phyloP scores from a whole-genome alignment of 1,140 invertebrate genomes.

The Drosophila saltans region DNA sequence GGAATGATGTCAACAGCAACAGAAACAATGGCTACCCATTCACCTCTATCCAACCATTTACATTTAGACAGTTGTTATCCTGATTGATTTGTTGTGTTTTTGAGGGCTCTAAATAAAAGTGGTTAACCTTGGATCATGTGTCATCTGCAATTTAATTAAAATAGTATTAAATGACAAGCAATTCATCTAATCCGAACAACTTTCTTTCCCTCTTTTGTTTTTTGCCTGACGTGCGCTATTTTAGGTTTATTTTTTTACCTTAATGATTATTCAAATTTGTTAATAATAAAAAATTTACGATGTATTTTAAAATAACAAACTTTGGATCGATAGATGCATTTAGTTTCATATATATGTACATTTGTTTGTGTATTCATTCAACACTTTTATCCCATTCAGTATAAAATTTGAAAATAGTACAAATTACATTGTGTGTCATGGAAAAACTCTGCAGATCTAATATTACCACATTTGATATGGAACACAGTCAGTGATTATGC shows the following conservation, averaged over 20 bases:
- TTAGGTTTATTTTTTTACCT: too few relatives aligned
- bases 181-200: background rate
- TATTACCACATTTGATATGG: background rate
- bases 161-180: constrained; percentile 24
- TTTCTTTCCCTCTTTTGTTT: too few relatives aligned
- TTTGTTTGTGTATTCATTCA: too few relatives aligned
- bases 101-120: constrained; percentile 52
- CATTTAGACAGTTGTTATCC: constrained; percentile 47
- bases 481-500: background rate
- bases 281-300: too few relatives aligned
- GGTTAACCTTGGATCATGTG: constrained; percentile 49
- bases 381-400: too few relatives aligned
- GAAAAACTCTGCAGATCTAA: background rate
- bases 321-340: too few relatives aligned
- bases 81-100: constrained; percentile 70
- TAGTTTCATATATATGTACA: too few relatives aligned
- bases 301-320: too few relatives aligned
- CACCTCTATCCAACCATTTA: constrained; percentile 13
- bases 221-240: too few relatives aligned
- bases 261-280: too few relatives aligned
- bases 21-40: constrained; percentile 30
- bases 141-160: constrained; percentile 59
- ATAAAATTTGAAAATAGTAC: background rate
- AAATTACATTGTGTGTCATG: background rate
- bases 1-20: constrained; percentile 46